Conservation (phyloP, 2,888 invertebrate species). For the Vandiemenella viatica region DNA sequence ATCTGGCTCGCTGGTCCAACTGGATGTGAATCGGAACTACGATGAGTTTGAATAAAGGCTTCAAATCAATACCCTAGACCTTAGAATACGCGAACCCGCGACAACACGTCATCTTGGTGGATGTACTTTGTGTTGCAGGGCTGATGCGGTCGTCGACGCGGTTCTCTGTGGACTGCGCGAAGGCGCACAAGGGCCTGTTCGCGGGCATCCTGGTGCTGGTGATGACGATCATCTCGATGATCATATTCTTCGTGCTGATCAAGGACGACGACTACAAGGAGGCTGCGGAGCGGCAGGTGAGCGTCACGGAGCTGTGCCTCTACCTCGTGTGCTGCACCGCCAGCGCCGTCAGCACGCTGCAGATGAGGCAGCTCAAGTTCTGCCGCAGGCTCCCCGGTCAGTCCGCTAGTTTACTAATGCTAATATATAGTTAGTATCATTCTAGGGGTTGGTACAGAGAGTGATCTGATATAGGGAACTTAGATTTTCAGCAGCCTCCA, state of each 20-base stretch:
- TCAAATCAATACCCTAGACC: too few relatives aligned
- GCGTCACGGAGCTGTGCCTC: slow-evolving; percentile 57
- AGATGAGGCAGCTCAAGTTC: slow-evolving; percentile 53
- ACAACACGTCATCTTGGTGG: too few relatives aligned
- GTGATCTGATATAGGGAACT: too few relatives aligned
- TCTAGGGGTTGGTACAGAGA: too few relatives aligned
- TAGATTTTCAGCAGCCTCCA: too few relatives aligned
- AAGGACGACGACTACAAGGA: slow-evolving; percentile 37
- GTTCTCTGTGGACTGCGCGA: slow-evolving; percentile 47
- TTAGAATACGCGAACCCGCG: too few relatives aligned
- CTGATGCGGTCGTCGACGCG: slow-evolving; percentile 23
- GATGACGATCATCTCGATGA: slow-evolving; percentile 68
- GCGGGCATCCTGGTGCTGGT: slow-evolving; percentile 60
- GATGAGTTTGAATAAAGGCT: too few relatives aligned
- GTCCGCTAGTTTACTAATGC: too few relatives aligned
- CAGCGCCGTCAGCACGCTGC: slow-evolving; percentile 46
- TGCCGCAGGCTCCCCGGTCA: slow-evolving; percentile 33
- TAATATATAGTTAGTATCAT: too few relatives aligned
- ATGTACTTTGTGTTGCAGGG: too few relatives aligned
- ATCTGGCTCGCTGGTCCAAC: too few relatives aligned
- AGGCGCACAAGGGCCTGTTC: slow-evolving; percentile 34
- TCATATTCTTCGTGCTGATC: slow-evolving; percentile 77
- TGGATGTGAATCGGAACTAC: too few relatives aligned
- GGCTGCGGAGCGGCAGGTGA: slow-evolving; percentile 57
- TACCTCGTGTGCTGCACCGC: slow-evolving; percentile 52